These are phyloP conservation scores for Polia nebulosa DNA, from an alignment of 2,888 invertebrate genomes.

Conservation along the genomic window DNA sequence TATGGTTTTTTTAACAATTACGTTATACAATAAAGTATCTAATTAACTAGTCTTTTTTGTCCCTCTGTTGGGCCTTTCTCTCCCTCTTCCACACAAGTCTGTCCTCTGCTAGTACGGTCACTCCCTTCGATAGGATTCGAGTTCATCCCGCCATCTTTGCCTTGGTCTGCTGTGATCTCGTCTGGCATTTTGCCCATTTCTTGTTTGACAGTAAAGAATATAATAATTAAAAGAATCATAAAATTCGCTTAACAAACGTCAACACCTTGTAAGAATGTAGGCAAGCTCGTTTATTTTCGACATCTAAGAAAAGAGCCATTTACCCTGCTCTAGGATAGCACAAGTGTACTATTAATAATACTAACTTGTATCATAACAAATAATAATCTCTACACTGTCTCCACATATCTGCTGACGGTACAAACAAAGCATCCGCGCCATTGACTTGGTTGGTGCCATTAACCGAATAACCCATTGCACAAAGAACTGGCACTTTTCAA, in stretches of 20 bases:
- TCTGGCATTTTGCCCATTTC: too few relatives aligned
- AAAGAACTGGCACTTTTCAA: slow-evolving; percentile 90
- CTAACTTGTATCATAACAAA: neutral
- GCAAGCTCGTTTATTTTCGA: neutral
- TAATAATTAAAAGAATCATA: neutral
- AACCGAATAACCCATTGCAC: slow-evolving; percentile 92
- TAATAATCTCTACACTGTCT: slow-evolving; percentile 13
- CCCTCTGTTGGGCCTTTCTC: too few relatives aligned
- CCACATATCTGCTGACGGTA: slow-evolving; percentile 78
- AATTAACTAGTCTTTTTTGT: too few relatives aligned
- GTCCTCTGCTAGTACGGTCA: too few relatives aligned
- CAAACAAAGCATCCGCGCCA: slow-evolving; percentile 86
- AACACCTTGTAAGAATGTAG: neutral
- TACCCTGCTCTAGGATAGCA: too few relatives aligned
- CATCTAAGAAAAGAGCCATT: neutral
- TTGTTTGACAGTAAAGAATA: too few relatives aligned
- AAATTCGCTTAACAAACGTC: neutral
- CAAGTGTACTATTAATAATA: neutral
- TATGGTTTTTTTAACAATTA: too few relatives aligned
- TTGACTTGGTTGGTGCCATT: slow-evolving; percentile 91
- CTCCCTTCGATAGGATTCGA: too few relatives aligned
- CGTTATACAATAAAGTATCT: too few relatives aligned
- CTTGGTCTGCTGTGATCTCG: too few relatives aligned
- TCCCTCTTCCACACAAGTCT: too few relatives aligned
- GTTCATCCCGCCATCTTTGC: too few relatives aligned